Percentiles rank a stretch among this genome's conserved stretches.
These are phyloP conservation scores for Harlomillsia oculata DNA, from an alignment of 1,140 invertebrate genomes.

Conservation along the genomic window DNA sequence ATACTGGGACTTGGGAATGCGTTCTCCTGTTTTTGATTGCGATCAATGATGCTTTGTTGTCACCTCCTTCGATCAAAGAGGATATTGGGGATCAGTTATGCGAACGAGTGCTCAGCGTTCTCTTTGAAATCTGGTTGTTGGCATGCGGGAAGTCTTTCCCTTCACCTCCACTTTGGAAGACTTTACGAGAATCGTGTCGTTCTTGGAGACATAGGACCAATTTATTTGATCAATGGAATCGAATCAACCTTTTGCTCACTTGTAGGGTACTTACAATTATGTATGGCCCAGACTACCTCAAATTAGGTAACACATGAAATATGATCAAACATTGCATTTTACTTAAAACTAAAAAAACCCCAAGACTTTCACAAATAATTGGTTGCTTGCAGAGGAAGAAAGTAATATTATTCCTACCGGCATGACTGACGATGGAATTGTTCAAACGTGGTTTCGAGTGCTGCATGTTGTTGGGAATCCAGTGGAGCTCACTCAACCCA, in stretches of 20 bases:
- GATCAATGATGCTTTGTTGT: slow-evolving; percentile 82
- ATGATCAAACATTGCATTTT: too few relatives aligned
- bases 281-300: slow-evolving; percentile 78
- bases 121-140: slow-evolving; percentile 90
- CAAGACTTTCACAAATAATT: slow-evolving; percentile 2
- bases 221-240: slow-evolving; percentile 89
- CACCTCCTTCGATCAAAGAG: slow-evolving; percentile 83
- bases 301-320: slow-evolving; percentile 40
- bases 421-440: slow-evolving; percentile 79
- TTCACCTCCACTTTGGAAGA: slow-evolving; percentile 90
- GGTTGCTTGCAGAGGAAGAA: slow-evolving; percentile 60
- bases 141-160: slow-evolving; percentile 84
- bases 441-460: slow-evolving; percentile 89
- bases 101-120: slow-evolving; percentile 80
- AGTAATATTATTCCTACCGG: slow-evolving; percentile 62
- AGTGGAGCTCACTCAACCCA: slow-evolving; percentile 76
- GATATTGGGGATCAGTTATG: slow-evolving; percentile 90
- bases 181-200: slow-evolving; percentile 79
- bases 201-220: slow-evolving; percentile 87
- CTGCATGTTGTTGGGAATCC: slow-evolving; percentile 88
- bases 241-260: slow-evolving; percentile 81
- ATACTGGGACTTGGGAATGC: slow-evolving; percentile 81
- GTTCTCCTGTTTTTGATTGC: slow-evolving; percentile 80
- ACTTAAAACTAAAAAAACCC: too few relatives aligned
- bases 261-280: slow-evolving; percentile 72